Evolutionary conservation across 1,140 invertebrate species (phyloP).

Genomic region (Nebria ingens): DNA sequence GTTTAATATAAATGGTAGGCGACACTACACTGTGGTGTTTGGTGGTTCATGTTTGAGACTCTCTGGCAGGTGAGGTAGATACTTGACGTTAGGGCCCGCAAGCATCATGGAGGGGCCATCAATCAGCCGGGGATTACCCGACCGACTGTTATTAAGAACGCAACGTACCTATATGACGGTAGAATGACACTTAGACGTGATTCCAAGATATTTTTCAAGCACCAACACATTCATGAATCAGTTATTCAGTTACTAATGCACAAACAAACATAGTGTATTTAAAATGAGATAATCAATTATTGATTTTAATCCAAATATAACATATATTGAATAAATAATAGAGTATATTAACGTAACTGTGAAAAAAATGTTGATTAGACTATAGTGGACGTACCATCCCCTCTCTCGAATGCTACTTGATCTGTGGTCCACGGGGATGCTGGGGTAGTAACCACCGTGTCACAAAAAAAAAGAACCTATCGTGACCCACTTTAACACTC

Average conservation of each 20-base stretch:
- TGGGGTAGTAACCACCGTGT: neutral
- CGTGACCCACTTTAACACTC: neutral
- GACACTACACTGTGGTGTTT: neutral
- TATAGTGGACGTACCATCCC: no score
- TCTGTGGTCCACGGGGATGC: no score
- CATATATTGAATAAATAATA: no score
- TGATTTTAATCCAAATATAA: no score
- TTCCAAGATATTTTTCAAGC: no score
- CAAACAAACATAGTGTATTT: neutral
- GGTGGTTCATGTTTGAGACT: neutral
- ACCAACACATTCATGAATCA: no score
- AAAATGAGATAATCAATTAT: neutral
- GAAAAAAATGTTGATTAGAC: no score
- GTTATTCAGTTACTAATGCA: neutral
- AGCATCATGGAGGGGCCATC: conserved; percentile 27
- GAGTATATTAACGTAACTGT: no score
- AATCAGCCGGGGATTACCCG: conserved; percentile 27
- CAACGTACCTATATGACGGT: conserved; percentile 21
- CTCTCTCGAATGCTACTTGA: no score
- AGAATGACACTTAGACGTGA: neutral
- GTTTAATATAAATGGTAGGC: conserved; percentile 11
- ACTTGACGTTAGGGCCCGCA: conserved; percentile 8
- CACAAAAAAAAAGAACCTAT: neutral
- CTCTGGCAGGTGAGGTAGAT: conserved; percentile 1
- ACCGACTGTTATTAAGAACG: conserved; percentile 29